Base-by-base conservation (phyloP, 2,113 vertebrate species). In the Telmatochromis sp. region DNA sequence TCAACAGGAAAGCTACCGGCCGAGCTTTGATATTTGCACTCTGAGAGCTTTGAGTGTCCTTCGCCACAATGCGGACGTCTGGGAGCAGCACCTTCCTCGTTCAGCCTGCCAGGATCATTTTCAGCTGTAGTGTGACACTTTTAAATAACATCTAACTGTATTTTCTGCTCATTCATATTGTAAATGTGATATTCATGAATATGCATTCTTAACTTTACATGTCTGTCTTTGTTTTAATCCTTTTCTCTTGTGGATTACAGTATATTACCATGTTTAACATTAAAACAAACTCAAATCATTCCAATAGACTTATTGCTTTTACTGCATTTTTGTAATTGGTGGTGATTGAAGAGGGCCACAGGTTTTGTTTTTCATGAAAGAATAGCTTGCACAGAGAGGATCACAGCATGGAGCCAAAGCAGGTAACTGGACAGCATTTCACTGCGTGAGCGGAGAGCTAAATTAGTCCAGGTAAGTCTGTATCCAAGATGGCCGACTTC, bases 11-110 rank as follows among this genome's bases (percentile, higher is more conserved):
- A 26, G 37, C 33, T 51, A 83, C 87, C 83, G 47, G 88, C 88
- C 51, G 13, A 90, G 94, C 42, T 96, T 94, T 81, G 93, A 95
- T 51, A 4, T 95, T 17, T 80, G 45, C 7, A 90, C 87, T 31
- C 81, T 94, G 23, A 87, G 85, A 68, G 37, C 73, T 2, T 53
- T 92, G 78, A 63, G 57, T 4, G 8, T 23, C 19, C 87, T 57
- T n/a, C 68, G 3, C 17, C 80, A 78, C 68, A 14, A 49, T 5
- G 53, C 15, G 6, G 78, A 5, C 0, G 54, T 26, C 33, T 6
- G 7, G 53, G n/a, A 53, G 5, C 86, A 35, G 82, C 49, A 73
- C 17, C 68, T 63, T 87, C 83, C 63, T n/a, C 55, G 88, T 87
- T 89, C 94, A 2, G 6, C 83, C 6, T 87, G 94, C 89, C 91